Base-by-base conservation (phyloP, 2,113 vertebrate species). In the Etheostoma cragini region DNA sequence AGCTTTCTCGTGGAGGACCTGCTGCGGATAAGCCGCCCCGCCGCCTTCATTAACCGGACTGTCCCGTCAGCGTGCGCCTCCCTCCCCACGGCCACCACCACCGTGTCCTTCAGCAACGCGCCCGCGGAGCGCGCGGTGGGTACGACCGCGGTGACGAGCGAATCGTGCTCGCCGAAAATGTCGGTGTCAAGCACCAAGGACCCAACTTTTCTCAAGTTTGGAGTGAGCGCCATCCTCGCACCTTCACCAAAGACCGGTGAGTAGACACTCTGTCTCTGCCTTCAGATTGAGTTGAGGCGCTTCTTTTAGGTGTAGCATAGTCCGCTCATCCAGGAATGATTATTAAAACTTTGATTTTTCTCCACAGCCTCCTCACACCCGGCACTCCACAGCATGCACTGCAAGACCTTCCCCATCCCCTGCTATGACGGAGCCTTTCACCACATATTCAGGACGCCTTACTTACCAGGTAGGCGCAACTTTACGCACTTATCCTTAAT, bases 1-100 rank as follows among this genome's bases (percentile, higher is more conserved):
- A 96, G 98, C 88, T 99, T 99, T 82, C 91, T 99, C 35, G 97
- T 99, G 88, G 98, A 99, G 92, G 98, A 99, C 75, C 89, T 99
- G 91, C 95, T 99, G 86, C 95, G 98, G 88, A 97, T 99, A 95
- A 96, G 96, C 91, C 94, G 97, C 21, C 97, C 98, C 0, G 52
- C 95, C 5, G 63, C 87, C 57, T 98, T 96, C 92, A 63, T 96
- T 57, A 95, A 93, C 89, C 94, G 97, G 87, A 95, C 91, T 14
- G 91, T 76, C 22, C 92, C 93, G 14, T 77, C 94, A 0, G 83
- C 93, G 17, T 92, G 91, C 88, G 81, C 94, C 79, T 94, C 96
- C 26, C 87, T 96, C 17, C 93, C 96, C 1, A 42, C 90, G 1
- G 93, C 95, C 3, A 94, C 95, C 6, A 80, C 94, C 79, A 87